A percentile compares a stretch with the other conserved stretches of the same genome.
Conservation (phyloP, 1,140 invertebrate genomes). For the Eupristina koningsbergeri region DNA sequence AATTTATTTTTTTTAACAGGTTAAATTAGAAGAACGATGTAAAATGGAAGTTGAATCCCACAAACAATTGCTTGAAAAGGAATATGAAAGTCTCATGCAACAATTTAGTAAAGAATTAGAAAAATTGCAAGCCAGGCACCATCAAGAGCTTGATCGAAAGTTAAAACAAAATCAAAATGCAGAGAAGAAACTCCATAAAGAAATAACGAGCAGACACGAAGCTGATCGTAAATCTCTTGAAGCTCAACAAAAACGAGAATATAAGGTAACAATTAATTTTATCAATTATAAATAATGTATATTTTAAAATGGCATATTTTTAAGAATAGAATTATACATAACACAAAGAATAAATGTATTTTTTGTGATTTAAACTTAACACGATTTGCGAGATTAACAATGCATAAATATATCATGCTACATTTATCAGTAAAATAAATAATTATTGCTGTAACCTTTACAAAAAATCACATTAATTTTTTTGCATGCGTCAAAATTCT, state of each 20-base stretch:
- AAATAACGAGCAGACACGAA: conserved; percentile 91
- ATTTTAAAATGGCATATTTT: no score
- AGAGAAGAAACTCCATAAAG: conserved; percentile 95
- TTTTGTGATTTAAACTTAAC: no score
- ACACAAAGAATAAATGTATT: no score
- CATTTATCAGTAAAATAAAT: no score
- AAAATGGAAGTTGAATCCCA: conserved; percentile 97
- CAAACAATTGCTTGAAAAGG: conserved; percentile 94
- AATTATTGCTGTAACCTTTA: no score
- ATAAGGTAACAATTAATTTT: conserved; percentile 79
- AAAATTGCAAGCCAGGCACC: conserved; percentile 89
- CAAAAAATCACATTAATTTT: no score
- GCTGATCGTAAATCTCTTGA: conserved; percentile 91
- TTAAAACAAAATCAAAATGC: conserved; percentile 88
- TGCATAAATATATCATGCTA: no score
- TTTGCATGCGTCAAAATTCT: no score
- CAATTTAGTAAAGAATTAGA: conserved; percentile 95
- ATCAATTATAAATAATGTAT: neutral
- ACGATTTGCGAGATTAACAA: no score
- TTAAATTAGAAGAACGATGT: conserved; percentile 94
- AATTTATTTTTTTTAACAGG: conserved; percentile 51
- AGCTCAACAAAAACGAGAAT: conserved; percentile 95
- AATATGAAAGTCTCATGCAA: conserved; percentile 93
- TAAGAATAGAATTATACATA: no score
- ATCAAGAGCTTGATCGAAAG: conserved; percentile 91